These are phyloP conservation scores for Dendroctonus valens DNA, from an alignment of 1,140 invertebrate genomes.

Conservation along the genomic window DNA sequence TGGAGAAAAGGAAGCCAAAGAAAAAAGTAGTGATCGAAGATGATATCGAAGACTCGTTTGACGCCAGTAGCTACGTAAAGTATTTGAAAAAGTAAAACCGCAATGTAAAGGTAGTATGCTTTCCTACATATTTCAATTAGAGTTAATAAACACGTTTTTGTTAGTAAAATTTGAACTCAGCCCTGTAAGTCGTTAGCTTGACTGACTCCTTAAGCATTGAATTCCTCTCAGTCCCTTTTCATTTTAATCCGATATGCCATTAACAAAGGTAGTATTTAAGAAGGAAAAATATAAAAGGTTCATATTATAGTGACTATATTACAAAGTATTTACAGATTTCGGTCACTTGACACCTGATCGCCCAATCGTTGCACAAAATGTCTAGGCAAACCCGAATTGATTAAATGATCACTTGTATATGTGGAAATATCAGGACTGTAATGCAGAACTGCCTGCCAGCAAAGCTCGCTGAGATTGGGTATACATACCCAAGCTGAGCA, in stretches of 20 bases:
- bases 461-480: slow-evolving; percentile 81
- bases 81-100: slow-evolving; percentile 62
- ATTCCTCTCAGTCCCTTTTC: neutral
- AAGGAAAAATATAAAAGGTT: too few relatives aligned
- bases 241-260: too few relatives aligned
- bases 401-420: slow-evolving; percentile 51
- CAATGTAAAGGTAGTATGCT: neutral
- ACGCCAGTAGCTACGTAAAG: slow-evolving; percentile 74
- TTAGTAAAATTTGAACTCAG: slow-evolving; percentile 2
- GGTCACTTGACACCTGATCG: slow-evolving; percentile 1
- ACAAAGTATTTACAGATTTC: slow-evolving; percentile 24
- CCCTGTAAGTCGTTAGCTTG: neutral
- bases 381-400: slow-evolving; percentile 58
- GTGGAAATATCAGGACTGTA: slow-evolving; percentile 59
- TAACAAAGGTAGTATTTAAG: too few relatives aligned
- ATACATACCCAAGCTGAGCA: slow-evolving; percentile 73
- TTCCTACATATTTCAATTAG: neutral
- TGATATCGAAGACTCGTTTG: slow-evolving; percentile 75
- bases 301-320: neutral
- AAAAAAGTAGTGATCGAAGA: slow-evolving; percentile 71
- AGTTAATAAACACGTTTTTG: neutral
- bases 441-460: slow-evolving; percentile 75
- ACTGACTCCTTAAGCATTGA: neutral
- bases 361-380: slow-evolving; percentile 53
- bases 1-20: slow-evolving; percentile 72